Conservation (phyloP, 2,113 vertebrate genomes). For the Pardalotus punctatus region DNA sequence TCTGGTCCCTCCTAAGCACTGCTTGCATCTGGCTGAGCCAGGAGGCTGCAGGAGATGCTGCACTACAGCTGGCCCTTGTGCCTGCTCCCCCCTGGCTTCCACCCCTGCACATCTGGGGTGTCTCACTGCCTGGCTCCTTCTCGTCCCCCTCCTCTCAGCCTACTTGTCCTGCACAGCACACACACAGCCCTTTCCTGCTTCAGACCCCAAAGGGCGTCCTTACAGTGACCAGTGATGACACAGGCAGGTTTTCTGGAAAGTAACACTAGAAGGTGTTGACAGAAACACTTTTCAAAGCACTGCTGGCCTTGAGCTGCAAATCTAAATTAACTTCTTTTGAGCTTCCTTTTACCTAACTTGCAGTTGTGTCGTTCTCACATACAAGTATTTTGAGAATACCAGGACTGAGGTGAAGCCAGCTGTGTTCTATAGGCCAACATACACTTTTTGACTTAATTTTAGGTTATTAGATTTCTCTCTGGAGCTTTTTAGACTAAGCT, state of each 20-base stretch:
- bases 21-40: not conserved
- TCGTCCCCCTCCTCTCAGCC: not conserved
- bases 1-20: not conserved
- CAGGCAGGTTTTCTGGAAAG: not conserved
- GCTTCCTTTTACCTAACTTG: not conserved
- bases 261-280: fast-evolving
- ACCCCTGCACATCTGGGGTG: not conserved
- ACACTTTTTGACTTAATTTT: not conserved
- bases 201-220: not conserved
- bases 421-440: not conserved
- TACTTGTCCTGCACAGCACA: not conserved
- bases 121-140: not conserved
- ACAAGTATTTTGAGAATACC: not conserved
- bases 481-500: not conserved
- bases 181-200: not conserved
- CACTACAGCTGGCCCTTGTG: not conserved
- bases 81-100: not conserved
- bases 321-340: not conserved
- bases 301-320: not conserved
- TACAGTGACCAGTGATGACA: not conserved
- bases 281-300: not conserved
- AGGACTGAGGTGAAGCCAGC: not conserved
- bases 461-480: not conserved
- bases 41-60: not conserved
- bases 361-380: not conserved